Evolutionary conservation across 1,140 invertebrate genomes (phyloP).

Genomic region (Caerostris extrusa): DNA sequence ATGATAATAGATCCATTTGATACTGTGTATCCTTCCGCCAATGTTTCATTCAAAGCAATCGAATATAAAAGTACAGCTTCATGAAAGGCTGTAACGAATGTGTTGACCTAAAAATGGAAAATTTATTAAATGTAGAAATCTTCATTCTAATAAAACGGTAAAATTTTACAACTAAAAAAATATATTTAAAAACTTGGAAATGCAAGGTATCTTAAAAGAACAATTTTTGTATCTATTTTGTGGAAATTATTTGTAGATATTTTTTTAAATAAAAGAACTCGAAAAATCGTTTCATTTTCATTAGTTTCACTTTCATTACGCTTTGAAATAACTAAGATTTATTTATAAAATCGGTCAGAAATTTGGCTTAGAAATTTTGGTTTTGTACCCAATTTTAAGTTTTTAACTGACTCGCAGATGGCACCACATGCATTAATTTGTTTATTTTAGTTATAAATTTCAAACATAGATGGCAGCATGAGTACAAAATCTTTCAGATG

Average conservation of each 20-base stretch:
- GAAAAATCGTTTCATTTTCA: not conserved
- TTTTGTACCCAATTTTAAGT: no score
- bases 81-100: slow-evolving; percentile 94
- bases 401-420: not conserved
- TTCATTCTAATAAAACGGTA: no score
- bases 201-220: no score
- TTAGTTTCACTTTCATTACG: not conserved
- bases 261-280: not conserved
- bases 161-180: no score
- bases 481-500: not conserved
- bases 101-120: slow-evolving; percentile 77
- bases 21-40: slow-evolving; percentile 88
- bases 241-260: not conserved
- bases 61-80: slow-evolving; percentile 96
- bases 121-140: no score
- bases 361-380: not conserved
- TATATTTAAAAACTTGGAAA: no score
- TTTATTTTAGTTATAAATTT: not conserved
- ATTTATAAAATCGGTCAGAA: not conserved
- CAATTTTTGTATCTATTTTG: no score
- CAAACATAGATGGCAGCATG: not conserved
- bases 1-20: slow-evolving; percentile 91
- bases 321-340: no score
- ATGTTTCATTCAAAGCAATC: slow-evolving; percentile 93
- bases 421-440: not conserved